Evolutionary conservation across 2,888 invertebrate genomes (phyloP), one percentile per base, ranked within the genome.

Genomic region (Sinhomidia bicolor): DNA sequence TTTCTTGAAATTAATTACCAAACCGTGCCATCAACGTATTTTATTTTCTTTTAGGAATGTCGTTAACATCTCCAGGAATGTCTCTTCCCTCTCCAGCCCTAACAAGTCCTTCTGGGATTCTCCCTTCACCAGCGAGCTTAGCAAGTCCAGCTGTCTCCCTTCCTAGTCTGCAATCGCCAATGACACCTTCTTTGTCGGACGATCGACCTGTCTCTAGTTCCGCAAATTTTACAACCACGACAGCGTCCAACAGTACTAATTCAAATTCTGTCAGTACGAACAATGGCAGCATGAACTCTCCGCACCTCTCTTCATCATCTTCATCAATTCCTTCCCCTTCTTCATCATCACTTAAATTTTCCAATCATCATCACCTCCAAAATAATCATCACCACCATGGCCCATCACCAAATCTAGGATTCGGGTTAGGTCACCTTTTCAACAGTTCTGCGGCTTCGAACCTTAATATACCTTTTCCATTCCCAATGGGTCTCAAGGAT

Each of bases 121-220:
- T 97, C 88, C 97, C 97, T 32, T 97, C 97, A 92, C 97, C 97
- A 47, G 96, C 96, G 90, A 95, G 96, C 93, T 94, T 95, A 91
- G 96, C 96, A 89, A 95, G 95, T 93, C 95, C 96, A 41, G 95
- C 95, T 32, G 94, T 95, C 89, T 95, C 95, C 92, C 94, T 95
- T 90, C 92, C 93, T 92, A 92, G 92, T 92, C 93, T 93, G 84
- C 93, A 93, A 93, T 94, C 93, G 85, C 94, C 94, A 9, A 93
- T 95, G 84, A 94, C 94, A 78, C 94, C 95, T 92, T 91, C 91
- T 1, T 68, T 92, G 26, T 91, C 90, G 62, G 92, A 91, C 71
- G 89, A 91, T 54, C 91, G 90, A 83, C 91, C 91, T 10, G 89
- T 91, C 29, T 91, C 91, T 32, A 91, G 91, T 87, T 92, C 92